Evolutionary conservation across 2,888 invertebrate species (phyloP), one percentile per base, ranked within the genome.

Genomic region (Lasiommata megera): DNA sequence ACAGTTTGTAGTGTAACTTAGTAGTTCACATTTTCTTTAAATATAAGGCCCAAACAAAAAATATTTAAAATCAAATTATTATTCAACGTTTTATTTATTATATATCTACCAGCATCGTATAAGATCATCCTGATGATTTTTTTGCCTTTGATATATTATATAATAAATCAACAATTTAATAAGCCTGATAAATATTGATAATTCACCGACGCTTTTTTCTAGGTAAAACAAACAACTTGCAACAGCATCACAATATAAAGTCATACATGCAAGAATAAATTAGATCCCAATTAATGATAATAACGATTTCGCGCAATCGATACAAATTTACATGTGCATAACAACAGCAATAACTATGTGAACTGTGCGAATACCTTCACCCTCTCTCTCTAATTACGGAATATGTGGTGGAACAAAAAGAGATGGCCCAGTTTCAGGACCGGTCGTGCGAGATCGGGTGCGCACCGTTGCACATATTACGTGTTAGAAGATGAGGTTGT

Each of bases 401-500:
- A 88, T 85, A 85, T 77, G 84, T 82, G 81, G 82, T 84, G 82
- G 82, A 91, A 89, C 88, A 91, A 91, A 91, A 91, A 91, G 89
- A 88, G 88, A 90, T 88, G 89, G 83, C 91, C 91, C 75, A 91
- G 82, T 85, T 91, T 84, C 77, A 72, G 76, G 82, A 88, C 89
- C 88, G 89, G 90, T 88, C 85, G 87, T 80, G 81, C 86, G 82
- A 85, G 89, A 88, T 89, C 84, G 84, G 83, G 86, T 76, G 82
- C 83, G 83, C 86, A 82, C 87, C 88, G 89, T 84, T 88, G 87
- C 86, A 82, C 84, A 80, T 79, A 84, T 88, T 88, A 88, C 88
- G 85, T 86, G 84, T 82, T 85, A 84, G 84, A 84, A 84, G 85
- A 71, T 68, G 70, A 66, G 84, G 86, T 88, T 88, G 84, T 87